A percentile compares a stretch with the other conserved stretches of the same genome.
Conservation (phyloP, 2,113 vertebrate species). For the Python bivittatus region DNA sequence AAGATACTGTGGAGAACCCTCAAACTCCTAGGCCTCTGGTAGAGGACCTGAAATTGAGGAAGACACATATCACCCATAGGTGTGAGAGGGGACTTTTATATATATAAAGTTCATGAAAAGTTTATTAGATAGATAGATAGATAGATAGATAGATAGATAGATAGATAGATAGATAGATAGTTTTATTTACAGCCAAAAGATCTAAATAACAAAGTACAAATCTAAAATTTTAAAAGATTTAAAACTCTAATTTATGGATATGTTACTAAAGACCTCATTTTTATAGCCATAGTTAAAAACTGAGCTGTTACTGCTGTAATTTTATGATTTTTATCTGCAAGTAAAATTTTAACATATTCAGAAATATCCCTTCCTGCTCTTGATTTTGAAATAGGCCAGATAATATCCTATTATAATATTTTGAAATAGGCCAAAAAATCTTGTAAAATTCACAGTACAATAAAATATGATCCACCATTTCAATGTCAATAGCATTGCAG, state of each 20-base stretch:
- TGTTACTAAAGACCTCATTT: neutral
- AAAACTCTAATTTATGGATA: neutral
- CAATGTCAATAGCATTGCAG: neutral
- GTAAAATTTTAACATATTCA: neutral
- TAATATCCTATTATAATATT: no score
- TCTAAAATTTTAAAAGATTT: neutral
- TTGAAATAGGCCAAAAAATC: no score
- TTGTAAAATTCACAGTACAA: neutral
- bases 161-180: no score
- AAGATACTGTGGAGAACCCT: no score
- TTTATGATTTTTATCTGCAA: neutral
- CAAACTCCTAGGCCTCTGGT: no score
- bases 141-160: no score
- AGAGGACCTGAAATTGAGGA: no score
- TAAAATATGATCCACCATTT: neutral
- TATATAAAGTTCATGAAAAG: no score
- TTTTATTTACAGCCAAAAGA: neutral
- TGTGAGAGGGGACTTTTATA: no score
- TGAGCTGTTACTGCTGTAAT: neutral
- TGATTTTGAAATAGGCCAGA: neutral
- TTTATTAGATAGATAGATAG: no score
- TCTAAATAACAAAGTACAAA: neutral
- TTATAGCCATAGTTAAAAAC: neutral
- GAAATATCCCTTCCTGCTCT: neutral
- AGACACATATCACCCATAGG: no score